phyloP scores from a whole-genome alignment of 2,888 invertebrate genomes.

The Bhutanitis thaidina region DNA sequence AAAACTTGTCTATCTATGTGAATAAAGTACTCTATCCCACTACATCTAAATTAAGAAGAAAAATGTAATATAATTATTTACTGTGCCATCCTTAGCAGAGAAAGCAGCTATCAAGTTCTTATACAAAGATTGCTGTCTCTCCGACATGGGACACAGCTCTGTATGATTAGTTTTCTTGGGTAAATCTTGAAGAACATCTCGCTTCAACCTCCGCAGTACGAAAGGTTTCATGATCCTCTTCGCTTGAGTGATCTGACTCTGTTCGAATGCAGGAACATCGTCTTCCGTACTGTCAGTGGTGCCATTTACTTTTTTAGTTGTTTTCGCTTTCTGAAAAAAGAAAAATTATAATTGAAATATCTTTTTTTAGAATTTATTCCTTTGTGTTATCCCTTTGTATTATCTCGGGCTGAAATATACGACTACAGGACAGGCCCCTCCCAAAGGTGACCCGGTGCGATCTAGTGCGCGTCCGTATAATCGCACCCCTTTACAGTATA shows the following conservation, averaged over 20 bases:
- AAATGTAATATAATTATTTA: constrained; percentile 42
- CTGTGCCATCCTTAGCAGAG: constrained; percentile 80
- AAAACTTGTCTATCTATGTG: too few species aligned
- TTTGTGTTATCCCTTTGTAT: neutral
- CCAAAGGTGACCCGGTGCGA: too few species aligned
- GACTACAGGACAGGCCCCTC: too few species aligned
- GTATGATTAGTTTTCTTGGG: constrained; percentile 90
- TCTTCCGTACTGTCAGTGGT: constrained; percentile 62
- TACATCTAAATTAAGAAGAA: too few species aligned
- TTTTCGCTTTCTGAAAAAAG: constrained; percentile 72
- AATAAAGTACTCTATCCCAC: too few species aligned
- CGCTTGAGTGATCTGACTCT: constrained; percentile 93
- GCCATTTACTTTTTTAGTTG: constrained; percentile 65
- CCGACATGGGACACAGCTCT: constrained; percentile 82
- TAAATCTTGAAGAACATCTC: constrained; percentile 91
- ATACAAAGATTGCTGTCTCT: constrained; percentile 87
- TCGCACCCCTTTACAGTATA: too few species aligned
- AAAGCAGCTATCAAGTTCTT: constrained; percentile 85
- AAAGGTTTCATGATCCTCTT: constrained; percentile 98
- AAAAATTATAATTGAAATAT: neutral
- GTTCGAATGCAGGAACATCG: constrained; percentile 89
- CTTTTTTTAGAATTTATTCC: neutral
- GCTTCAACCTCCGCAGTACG: constrained; percentile 91
- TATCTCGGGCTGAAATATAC: neutral
- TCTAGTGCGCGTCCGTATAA: too few species aligned